Conservation (phyloP, 2,888 invertebrate species). For the Cosmorhoe ocellata region DNA sequence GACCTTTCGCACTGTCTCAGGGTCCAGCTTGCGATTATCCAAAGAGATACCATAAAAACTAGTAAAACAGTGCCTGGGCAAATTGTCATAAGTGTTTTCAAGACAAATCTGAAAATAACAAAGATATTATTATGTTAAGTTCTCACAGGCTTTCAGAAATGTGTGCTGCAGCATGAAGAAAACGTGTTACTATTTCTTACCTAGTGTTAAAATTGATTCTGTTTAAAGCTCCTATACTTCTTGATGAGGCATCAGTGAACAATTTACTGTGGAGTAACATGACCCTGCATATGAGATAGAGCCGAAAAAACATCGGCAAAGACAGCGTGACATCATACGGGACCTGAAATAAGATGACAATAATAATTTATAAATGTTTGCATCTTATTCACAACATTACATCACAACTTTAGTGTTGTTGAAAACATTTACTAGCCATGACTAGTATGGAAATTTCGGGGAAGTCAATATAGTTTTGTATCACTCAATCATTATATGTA, state of each 20-base stretch:
- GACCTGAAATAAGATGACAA: slow-evolving; percentile 78
- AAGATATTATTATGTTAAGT: not conserved
- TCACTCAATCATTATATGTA: no score
- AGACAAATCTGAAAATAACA: slow-evolving; percentile 86
- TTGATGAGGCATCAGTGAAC: slow-evolving; percentile 99
- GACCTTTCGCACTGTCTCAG: slow-evolving; percentile 99
- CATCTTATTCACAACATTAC: no score
- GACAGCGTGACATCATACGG: slow-evolving; percentile 98
- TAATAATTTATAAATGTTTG: not conserved
- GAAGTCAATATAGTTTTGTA: no score
- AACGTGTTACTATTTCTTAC: slow-evolving; percentile 85
- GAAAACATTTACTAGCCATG: no score
- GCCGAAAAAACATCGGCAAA: slow-evolving; percentile 99
- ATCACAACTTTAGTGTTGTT: no score
- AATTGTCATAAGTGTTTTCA: slow-evolving; percentile 99
- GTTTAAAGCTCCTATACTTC: slow-evolving; percentile 98
- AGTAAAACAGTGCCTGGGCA: slow-evolving; percentile 98
- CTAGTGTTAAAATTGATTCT: slow-evolving; percentile 99
- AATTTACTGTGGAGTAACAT: slow-evolving; percentile 99
- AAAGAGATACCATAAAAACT: slow-evolving; percentile 99
- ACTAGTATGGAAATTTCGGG: no score
- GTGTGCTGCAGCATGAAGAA: no score
- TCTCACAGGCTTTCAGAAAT: no score
- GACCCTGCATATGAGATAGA: slow-evolving; percentile 99
- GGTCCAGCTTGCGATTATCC: slow-evolving; percentile 99